Base-by-base conservation (phyloP, 2,888 invertebrate species). In the Fragum whitleyi region DNA sequence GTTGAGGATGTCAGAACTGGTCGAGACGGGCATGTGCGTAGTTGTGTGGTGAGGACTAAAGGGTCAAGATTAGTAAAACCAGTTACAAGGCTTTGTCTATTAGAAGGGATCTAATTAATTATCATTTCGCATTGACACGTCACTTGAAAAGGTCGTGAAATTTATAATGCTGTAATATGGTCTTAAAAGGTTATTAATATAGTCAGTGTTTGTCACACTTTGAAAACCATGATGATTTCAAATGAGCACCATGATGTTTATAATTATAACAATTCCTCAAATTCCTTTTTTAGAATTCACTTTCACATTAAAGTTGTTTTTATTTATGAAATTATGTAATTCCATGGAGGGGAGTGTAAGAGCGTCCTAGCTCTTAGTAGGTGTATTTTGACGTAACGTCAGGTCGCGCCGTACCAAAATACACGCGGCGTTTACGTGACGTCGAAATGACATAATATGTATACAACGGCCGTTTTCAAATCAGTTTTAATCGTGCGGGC, bases 11-110 rank as follows among this genome's bases (percentile, higher is more conserved):
- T 70, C n/a, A 53, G 39, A 21, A 26, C 39, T n/a, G 65, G 79
- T n/a, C 23, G 74, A 61, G 74, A 79, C 70, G 75, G 72, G 28
- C 80, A 39, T 68, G 73, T 80, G n/a, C 71, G 80, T 26, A 39
- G 39, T n/a, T 47, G 28, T 51, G 28, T 51, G 69, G 53, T 69
- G 3, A 69, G 69, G 53, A n/a, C 28, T 16, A 69, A 19, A 69
- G 69, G 53, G 29, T 51, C 28, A 69, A 29, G 9, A 21, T 28
- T 29, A 23, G 26, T 51, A 6, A 69, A 51, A 53, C 69, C 69
- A 5, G 28, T 69, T 11, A 69, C 69, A 28, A 69, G 23, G 28
- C 29, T 69, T 5, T 69, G 69, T 51, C 19, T 51, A 29, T 29
- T 69, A 69, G 51, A 69, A 69, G 23, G 57, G 9, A 14, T 9